Conservation (phyloP, 2,797 vertebrate genomes). For the Varecia variegata region DNA sequence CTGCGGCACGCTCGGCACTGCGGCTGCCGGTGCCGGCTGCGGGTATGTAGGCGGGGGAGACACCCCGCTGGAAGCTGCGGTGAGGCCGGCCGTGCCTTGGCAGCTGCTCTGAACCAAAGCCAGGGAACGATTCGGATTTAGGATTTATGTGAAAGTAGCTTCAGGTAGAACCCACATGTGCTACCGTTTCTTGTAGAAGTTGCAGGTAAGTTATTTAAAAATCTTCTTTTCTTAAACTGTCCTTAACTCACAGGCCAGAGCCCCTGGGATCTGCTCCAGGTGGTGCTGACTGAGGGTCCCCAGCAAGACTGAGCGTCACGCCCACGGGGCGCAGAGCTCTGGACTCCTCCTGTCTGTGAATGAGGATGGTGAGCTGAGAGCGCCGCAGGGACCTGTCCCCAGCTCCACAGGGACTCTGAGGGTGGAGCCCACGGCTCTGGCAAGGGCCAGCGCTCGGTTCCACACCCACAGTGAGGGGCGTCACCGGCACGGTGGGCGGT, state of each 20-base stretch:
- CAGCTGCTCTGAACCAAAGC: accelerated
- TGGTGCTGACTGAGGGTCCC: accelerated
- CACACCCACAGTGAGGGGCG: too few species aligned
- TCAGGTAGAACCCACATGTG: neutral
- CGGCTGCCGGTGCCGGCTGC: accelerated
- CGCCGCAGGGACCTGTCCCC: too few species aligned
- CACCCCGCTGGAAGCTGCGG: accelerated
- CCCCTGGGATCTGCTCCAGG: neutral
- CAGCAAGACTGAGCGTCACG: neutral
- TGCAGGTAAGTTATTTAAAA: neutral
- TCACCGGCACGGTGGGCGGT: too few species aligned
- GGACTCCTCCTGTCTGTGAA: neutral
- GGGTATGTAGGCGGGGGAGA: too few species aligned
- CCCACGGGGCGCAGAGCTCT: neutral
- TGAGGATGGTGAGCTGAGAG: neutral
- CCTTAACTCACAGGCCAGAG: neutral
- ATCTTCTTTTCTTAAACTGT: neutral
- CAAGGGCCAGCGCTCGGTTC: too few species aligned
- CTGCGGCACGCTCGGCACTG: too few species aligned
- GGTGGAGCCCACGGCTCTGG: too few species aligned
- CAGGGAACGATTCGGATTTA: neutral
- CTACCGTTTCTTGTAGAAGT: accelerated
- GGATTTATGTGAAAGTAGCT: neutral
- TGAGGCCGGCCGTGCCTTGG: accelerated
- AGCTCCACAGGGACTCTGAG: too few species aligned